Evolutionary conservation across 2,113 vertebrate species (phyloP).

Genomic region (Datnioides undecimradiatus): DNA sequence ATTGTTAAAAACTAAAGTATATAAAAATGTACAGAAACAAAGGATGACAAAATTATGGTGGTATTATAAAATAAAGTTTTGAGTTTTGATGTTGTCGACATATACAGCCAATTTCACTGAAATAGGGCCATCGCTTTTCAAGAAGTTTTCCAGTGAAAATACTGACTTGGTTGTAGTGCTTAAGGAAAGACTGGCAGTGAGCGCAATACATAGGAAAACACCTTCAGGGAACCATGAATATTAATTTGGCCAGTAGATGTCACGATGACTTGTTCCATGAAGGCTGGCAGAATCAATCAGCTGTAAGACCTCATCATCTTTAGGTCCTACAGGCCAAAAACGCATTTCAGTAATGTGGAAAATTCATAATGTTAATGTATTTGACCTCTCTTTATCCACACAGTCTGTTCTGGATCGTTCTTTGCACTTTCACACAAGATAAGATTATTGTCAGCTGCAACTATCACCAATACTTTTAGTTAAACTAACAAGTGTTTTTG

Average conservation of each 20-base stretch:
- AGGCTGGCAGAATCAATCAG: not conserved
- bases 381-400: not conserved
- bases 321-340: not conserved
- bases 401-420: not conserved
- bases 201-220: not conserved
- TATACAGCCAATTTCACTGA: no score
- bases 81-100: no score
- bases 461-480: not conserved
- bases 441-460: not conserved
- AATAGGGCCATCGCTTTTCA: no score
- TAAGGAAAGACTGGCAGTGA: no score
- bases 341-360: conserved; percentile 38
- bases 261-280: not conserved
- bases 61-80: no score
- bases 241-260: not conserved
- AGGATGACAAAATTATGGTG: no score
- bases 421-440: not conserved
- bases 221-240: not conserved
- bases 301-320: not conserved
- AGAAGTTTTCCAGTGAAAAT: no score
- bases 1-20: no score
- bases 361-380: conserved; percentile 41
- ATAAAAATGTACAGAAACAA: no score
- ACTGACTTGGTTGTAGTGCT: no score
- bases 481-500: not conserved